Percentiles rank a stretch among this genome's conserved stretches.
Conservation (phyloP, 2,113 vertebrate genomes). For the Herpailurus yagouaroundi region DNA sequence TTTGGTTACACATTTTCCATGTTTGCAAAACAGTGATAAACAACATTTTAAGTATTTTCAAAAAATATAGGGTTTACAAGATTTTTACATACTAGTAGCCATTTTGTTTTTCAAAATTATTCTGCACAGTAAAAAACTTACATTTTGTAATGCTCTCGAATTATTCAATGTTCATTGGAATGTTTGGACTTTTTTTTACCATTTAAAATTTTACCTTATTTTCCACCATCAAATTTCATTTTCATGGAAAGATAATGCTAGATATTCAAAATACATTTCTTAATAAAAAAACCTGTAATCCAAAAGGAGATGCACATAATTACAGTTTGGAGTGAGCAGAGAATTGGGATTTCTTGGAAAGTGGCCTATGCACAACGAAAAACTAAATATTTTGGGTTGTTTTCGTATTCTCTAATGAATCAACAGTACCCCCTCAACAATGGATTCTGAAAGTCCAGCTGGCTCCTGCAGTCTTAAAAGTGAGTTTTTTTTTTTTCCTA, state of each 20-base stretch:
- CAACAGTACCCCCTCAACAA: background rate
- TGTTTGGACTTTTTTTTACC: background rate
- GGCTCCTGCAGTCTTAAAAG: background rate
- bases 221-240: background rate
- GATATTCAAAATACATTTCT: background rate
- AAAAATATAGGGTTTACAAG: background rate
- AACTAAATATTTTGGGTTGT: background rate
- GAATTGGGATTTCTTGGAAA: background rate
- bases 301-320: background rate
- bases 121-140: background rate
- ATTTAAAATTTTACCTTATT: background rate
- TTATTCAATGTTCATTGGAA: background rate
- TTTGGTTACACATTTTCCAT: background rate
- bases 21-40: background rate
- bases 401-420: background rate
- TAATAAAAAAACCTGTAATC: background rate
- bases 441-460: background rate
- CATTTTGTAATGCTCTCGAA: background rate
- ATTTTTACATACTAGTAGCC: background rate
- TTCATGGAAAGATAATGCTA: background rate
- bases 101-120: slow-evolving; percentile 14
- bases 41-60: background rate
- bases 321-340: background rate
- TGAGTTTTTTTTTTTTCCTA: background rate
- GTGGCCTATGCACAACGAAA: background rate